These are phyloP conservation scores for Phymorhynchus buccinoides DNA, from an alignment of 1,140 invertebrate genomes.

Conservation along the genomic window DNA sequence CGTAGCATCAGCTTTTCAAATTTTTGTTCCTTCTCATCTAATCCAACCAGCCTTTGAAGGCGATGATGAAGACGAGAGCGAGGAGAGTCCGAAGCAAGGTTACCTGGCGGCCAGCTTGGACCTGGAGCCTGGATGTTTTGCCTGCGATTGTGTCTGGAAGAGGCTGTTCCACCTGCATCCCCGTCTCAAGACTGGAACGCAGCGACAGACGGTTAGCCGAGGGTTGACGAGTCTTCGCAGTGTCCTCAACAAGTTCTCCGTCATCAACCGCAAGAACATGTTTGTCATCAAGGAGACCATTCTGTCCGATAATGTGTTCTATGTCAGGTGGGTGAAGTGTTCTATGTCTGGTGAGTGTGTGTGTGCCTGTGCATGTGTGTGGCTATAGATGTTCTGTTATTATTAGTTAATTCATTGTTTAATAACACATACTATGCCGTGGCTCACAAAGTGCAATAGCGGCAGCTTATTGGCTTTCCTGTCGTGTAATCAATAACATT, in stretches of 20 bases:
- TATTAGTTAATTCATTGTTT: too few relatives aligned
- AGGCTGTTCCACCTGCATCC: conserved; percentile 83
- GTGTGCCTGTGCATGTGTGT: too few relatives aligned
- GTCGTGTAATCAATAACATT: too few relatives aligned
- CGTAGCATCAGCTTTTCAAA: too few relatives aligned
- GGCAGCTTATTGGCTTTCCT: too few relatives aligned
- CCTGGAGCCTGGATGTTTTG: conserved; percentile 81
- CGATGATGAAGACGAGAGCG: conserved; percentile 63
- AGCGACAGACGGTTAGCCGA: conserved; percentile 71
- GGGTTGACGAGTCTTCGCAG: conserved; percentile 78
- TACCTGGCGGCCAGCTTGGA: conserved; percentile 75
- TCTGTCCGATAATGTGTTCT: conserved; percentile 80
- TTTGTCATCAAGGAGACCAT: conserved; percentile 83
- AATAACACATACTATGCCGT: too few relatives aligned
- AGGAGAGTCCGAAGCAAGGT: conserved; percentile 62
- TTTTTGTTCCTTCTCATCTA: too few relatives aligned
- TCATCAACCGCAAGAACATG: conserved; percentile 86
- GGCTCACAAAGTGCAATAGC: too few relatives aligned
- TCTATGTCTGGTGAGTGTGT: not conserved
- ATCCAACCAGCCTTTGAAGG: conserved; percentile 54
- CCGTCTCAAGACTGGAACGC: conserved; percentile 80
- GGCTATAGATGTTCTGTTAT: too few relatives aligned
- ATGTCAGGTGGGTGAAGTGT: conserved; percentile 74
- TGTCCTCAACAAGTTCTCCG: conserved; percentile 82
- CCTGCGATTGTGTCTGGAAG: conserved; percentile 84